Base-by-base conservation (phyloP, 2,797 vertebrate genomes). In the Danio kyathit region DNA sequence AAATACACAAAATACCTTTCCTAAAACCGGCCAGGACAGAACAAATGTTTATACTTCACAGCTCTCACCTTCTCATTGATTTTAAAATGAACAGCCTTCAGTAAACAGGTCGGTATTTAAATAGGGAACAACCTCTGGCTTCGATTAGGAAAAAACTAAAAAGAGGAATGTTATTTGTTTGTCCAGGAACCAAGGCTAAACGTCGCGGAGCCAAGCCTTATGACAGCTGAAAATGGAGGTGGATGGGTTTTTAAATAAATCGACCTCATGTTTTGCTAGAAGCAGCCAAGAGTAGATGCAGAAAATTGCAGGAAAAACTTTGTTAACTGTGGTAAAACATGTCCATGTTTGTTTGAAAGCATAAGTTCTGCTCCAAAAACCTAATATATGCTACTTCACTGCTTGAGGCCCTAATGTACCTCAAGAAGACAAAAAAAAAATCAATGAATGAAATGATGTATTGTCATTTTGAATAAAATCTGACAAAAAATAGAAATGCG, bases 1-100 rank as follows among this genome's bases (percentile, higher is more conserved):
- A 93, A 91, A 93, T 89, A 90, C 56, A 91, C 86, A 89, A 83
- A 78, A 69, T 76, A 83, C 88, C 86, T 46, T 84, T 12, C 54
- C 60, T 83, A 49, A 76, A 87, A 88, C 57, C 21, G 79, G 87
- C 59, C 38, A 5, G 85, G 63, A 81, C 89, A 89, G 86, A 84
- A 91, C 86, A 91, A 94, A 93, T 92, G 92, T 93, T 94, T 92
- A 86, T 85, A 90, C 90, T 85, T 64, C 71, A 65, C 85, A 83
- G 81, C 80, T 85, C 87, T 88, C 88, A 82, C 59, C 79, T 86
- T 67, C 86, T 89, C 61, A 81, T 72, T 80, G 89, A 87, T 89
- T 88, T 89, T 91, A 90, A 92, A 91, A 86, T 59, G 84, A 90
- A 89, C 88, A 71, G 74, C 82, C 74, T 66, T 89, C 80, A 86